phyloP scores from a whole-genome alignment of 1,140 invertebrate genomes.

The Drosophila auraria region DNA sequence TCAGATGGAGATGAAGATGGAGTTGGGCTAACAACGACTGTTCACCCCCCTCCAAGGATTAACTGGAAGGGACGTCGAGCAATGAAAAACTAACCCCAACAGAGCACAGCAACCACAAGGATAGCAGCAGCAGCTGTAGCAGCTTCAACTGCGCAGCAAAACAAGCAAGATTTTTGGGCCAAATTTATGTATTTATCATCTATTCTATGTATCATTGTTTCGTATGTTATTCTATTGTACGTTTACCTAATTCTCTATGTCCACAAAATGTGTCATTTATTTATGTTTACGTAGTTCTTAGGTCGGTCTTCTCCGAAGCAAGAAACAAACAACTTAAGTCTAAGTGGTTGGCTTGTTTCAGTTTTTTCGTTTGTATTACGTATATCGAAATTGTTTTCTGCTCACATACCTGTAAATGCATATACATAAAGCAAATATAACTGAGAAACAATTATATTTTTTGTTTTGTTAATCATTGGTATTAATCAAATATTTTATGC shows the following conservation, averaged over 20 bases:
- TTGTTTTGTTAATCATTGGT: slow-evolving; percentile 80
- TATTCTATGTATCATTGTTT: slow-evolving; percentile 65
- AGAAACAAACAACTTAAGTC: slow-evolving; percentile 11
- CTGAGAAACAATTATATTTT: slow-evolving; percentile 40
- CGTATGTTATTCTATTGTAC: slow-evolving; percentile 65
- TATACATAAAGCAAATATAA: slow-evolving; percentile 40
- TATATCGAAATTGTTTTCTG: slow-evolving; percentile 30
- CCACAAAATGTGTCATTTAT: slow-evolving; percentile 82
- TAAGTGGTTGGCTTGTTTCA: slow-evolving; percentile 34
- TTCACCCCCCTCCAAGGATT: slow-evolving; percentile 78
- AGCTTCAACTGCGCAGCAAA: slow-evolving; percentile 24
- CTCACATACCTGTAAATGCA: slow-evolving; percentile 40
- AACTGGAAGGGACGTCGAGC: slow-evolving; percentile 83
- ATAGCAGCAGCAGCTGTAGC: slow-evolving; percentile 2
- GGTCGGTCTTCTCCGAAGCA: slow-evolving; percentile 37
- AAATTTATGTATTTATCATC: slow-evolving; percentile 74
- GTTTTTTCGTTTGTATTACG: slow-evolving; percentile 47
- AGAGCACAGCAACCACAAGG: slow-evolving; percentile 17
- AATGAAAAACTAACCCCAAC: slow-evolving; percentile 59
- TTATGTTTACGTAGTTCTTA: slow-evolving; percentile 78
- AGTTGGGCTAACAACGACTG: slow-evolving; percentile 63
- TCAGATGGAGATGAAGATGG: slow-evolving; percentile 34
- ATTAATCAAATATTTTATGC: slow-evolving; percentile 69
- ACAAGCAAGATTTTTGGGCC: slow-evolving; percentile 37
- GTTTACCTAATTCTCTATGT: slow-evolving; percentile 79